A percentile compares a stretch with the other conserved stretches of the same genome.
Conservation (phyloP, 2,888 invertebrate genomes). For the Allolobophora icterica region DNA sequence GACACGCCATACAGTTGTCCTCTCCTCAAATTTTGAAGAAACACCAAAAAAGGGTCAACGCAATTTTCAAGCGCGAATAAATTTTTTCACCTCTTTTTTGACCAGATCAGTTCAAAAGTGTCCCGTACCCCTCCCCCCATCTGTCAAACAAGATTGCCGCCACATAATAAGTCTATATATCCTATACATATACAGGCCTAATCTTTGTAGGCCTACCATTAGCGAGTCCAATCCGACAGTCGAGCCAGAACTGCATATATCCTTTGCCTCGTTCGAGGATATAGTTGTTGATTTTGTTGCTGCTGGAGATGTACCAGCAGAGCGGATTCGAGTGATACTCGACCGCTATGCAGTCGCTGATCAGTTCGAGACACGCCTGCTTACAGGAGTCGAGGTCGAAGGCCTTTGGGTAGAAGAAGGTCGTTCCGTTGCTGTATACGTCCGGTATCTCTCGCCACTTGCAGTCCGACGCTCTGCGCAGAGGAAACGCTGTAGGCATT, state of each 20-base stretch:
- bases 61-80: no score
- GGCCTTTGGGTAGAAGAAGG: not conserved
- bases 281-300: not conserved
- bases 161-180: no score
- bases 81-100: no score
- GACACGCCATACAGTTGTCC: no score
- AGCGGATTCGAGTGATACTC: not conserved
- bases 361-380: not conserved
- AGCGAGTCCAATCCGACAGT: not conserved
- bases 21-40: no score
- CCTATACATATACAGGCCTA: no score
- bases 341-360: not conserved
- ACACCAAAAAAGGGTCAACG: no score
- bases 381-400: conserved; percentile 11
- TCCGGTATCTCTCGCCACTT: not conserved
- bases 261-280: not conserved
- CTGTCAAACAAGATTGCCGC: no score
- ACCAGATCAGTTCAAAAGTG: no score
- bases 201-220: not conserved
- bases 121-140: no score
- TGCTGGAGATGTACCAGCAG: not conserved
- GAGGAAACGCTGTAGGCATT: not conserved
- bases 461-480: not conserved
- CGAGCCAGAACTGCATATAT: conserved; percentile 5
- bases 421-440: not conserved